Conservation (phyloP, 2,797 vertebrate species). For the Coregonus sp. region DNA sequence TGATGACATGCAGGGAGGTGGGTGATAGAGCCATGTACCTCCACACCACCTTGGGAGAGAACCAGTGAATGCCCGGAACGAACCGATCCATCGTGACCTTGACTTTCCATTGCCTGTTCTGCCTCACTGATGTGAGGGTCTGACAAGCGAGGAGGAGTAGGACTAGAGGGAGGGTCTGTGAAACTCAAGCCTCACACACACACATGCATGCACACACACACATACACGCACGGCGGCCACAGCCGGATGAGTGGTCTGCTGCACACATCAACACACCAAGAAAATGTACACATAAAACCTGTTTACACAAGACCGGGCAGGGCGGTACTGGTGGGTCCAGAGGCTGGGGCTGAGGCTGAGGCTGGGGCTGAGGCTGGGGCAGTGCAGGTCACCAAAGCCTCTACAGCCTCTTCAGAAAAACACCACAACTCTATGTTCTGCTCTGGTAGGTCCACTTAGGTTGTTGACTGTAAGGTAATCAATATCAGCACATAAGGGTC, state of each 20-base stretch:
- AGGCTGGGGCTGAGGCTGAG: slow-evolving; percentile 47
- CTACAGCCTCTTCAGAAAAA: slow-evolving; percentile 29
- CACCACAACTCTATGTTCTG: slow-evolving; percentile 60
- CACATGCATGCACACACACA: slow-evolving; percentile 11
- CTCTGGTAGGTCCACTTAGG: slow-evolving; percentile 63
- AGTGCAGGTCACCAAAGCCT: background rate
- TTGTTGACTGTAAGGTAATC: slow-evolving; percentile 56
- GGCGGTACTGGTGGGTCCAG: slow-evolving; percentile 23
- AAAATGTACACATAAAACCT: slow-evolving; percentile 41
- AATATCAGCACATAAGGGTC: slow-evolving; percentile 69
- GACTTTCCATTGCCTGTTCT: slow-evolving; percentile 45
- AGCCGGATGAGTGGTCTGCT: slow-evolving; percentile 55
- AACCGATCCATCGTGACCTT: slow-evolving; percentile 9
- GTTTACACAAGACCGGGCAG: slow-evolving; percentile 35
- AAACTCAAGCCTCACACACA: slow-evolving; percentile 34
- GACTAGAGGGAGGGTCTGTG: slow-evolving; percentile 22
- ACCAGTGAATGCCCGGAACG: slow-evolving; percentile 1
- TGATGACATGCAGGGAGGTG: slow-evolving; percentile 70
- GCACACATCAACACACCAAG: slow-evolving; percentile 44
- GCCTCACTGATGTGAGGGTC: slow-evolving; percentile 30
- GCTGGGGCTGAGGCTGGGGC: slow-evolving; percentile 64
- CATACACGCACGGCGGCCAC: slow-evolving; percentile 26
- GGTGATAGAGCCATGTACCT: slow-evolving; percentile 48
- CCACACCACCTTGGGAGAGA: slow-evolving; percentile 35
- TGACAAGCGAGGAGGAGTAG: slow-evolving; percentile 30